Evolutionary conservation across 2,888 invertebrate genomes (phyloP), one percentile per base, ranked within the genome.

Genomic region (Acleris cristana): DNA sequence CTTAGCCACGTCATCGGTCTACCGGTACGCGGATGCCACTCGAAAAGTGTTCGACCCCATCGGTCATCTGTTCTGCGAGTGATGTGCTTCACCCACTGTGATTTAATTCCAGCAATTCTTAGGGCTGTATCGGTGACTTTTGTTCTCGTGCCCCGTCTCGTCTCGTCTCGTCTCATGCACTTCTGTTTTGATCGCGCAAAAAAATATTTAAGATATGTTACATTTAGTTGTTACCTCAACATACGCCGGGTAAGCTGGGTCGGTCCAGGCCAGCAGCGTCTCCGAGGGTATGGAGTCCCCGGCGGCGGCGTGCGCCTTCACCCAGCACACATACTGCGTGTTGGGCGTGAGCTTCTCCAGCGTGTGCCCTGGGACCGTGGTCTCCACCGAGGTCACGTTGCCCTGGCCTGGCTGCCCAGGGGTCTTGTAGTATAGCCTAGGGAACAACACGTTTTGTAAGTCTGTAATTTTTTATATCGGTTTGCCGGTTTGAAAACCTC

Each of bases 241-340:
- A 87, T 96, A 96, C 0, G 97, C 97, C 0, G 97, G 97, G 78
- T 97, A 95, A 0, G 97, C 97, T 0, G 97, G 97, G 85, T 97
- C 97, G 7, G 97, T 97, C 97, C 97, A 97, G 0, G 96, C 97
- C 66, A 97, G 94, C 30, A 97, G 84, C 0, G 96, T 97, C 86
- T 97, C 97, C 0, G 97, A 97, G 0, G 97, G 95, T 76, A 95
- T 86, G 12, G 97, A 97, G 71, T 94, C 94, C 0, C 96, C 97
- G 2, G 95, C 94, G 0, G 93, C 91, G 0, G 94, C 89, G 58
- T 96, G 94, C 0, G 96, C 96, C 70, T 94, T 95, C 54, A 97
- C 96, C 88, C 96, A 97, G 61, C 96, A 93, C 58, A 97, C 95
- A 83, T 97, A 96, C 86, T 97, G 96, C 0, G 96, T 96, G 88